Base-by-base conservation (phyloP, 2,888 invertebrate species). In the Drosophila ochracea region DNA sequence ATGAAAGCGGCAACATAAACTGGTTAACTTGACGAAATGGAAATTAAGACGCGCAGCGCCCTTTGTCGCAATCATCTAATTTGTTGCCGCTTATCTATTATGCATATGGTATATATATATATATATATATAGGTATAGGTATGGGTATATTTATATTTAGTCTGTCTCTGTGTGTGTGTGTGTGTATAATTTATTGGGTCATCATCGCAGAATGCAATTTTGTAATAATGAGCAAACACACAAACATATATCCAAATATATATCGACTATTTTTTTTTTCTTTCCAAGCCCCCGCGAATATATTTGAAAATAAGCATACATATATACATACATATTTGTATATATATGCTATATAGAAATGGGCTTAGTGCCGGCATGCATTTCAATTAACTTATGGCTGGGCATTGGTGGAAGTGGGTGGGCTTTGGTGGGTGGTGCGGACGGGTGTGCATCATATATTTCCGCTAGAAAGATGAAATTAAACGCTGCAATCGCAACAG, bases 21-120 rank as follows among this genome's bases (percentile, higher is more conserved):
- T 82, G 83, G 69, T 78, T 76, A 85, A 83, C 81, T 83, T 88
- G 82, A 83, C 81, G 83, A 88, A 85, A 85, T 83, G 85, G 64
- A 84, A 82, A 74, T 82, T 73, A 76, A 86, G 82, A 76, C 82
- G 73, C 66, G 78, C 58, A 71, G 71, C 67, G 65, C 64, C 58
- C 73, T 60, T 72, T 85, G 82, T 72, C 80, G 84, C 84, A 89
- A 89, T 81, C 76, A 69, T 82, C 84, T 78, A 78, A 80, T 78
- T 75, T 73, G 65, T 60, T 80, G 68, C 47, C 64, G 76, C 77
- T 66, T 78, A 73, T 80, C 78, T 79, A 58, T 66, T 73, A 73
- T 73, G 67, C 67, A 58, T 58, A 39, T 67, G 25, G 13, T 54
- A 37, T 28, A 25, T 16, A 25, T 16, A 57, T 57, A 28, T 30